Evolutionary conservation across 2,888 invertebrate species (phyloP), one percentile per base, ranked within the genome.

Genomic region (Protophormia terraenovae): DNA sequence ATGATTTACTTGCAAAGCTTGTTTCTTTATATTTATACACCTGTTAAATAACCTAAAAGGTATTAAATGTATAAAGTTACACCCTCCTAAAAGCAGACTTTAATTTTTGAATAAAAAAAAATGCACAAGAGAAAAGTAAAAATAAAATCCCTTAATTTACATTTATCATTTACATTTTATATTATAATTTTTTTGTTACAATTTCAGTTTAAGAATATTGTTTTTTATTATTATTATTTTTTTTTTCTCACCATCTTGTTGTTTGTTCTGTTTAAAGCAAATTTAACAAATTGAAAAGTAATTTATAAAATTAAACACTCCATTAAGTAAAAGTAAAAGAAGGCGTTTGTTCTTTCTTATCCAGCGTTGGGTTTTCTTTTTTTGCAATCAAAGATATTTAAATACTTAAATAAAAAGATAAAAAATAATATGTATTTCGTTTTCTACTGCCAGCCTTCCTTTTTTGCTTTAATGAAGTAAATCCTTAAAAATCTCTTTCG

Each of bases 301-400:
- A 84, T 84, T 84, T 84, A 72, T 71, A 60, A 80, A 80, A 67
- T 84, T 84, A 84, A 80, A 35, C 72, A 77, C 80, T 80, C 76
- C 80, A 84, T 84, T 84, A 84, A 84, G 72, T 66, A 71, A 72
- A 47, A 8, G 32, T n/a, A 35, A 62, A 66, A 73, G 16, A 41
- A 24, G 50, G 32, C 45, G 69, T n/a, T n/a, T n/a, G n/a, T n/a
- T n/a, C 47, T 58, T 67, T 64, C 16, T 58, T 22, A 12, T 24
- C 12, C 22, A 24, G n/a, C n/a, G n/a, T n/a, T n/a, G n/a, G n/a
- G n/a, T n/a, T n/a, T n/a, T n/a, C 19, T n/a, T 45, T 45, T n/a
- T 38, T 32, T 58, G 41, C 35, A 77, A 58, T 77, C 58, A 77
- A 60, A 77, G 69, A 19, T 69, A 69, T 60, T 35, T 19, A 60